Evolutionary conservation across 2,797 vertebrate genomes (phyloP).

Genomic region (Clarias platycephalus): DNA sequence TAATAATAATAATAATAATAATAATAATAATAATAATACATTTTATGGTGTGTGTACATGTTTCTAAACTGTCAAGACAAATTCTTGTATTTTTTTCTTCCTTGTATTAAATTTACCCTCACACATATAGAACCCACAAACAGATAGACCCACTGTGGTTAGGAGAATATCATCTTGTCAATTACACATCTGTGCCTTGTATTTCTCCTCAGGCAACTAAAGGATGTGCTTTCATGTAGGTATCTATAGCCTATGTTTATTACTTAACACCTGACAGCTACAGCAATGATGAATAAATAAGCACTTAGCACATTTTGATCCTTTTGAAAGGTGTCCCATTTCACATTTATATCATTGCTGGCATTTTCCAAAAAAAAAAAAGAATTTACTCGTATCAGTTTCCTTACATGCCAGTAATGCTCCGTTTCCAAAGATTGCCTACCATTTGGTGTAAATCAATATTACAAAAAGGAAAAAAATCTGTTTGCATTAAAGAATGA

Average conservation of each 20-base stretch:
- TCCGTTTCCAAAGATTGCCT: not conserved
- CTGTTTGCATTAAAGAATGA: not conserved
- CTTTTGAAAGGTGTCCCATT: conserved; percentile 3
- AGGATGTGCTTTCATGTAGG: conserved; percentile 42
- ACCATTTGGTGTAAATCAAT: not conserved
- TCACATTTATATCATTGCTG: conserved; percentile 18
- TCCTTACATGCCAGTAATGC: conserved; percentile 7
- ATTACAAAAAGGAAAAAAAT: not conserved
- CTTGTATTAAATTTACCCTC: not conserved
- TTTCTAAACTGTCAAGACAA: not conserved
- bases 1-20: no score
- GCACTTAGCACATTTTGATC: conserved; percentile 26
- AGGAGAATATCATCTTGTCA: conserved; percentile 37
- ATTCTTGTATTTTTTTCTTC: not conserved
- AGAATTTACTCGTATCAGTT: conserved; percentile 6
- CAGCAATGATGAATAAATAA: conserved; percentile 36
- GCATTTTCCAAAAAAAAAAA: not conserved
- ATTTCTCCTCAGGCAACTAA: conserved; percentile 41
- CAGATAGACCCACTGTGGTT: conserved; percentile 34
- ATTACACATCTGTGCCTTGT: conserved; percentile 39
- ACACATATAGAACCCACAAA: not conserved
- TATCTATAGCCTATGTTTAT: conserved; percentile 43
- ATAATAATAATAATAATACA: not conserved
- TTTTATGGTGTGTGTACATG: not conserved
- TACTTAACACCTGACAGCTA: conserved; percentile 43